These are phyloP conservation scores for Unio delphinus DNA, from an alignment of 2,888 invertebrate species.

Conservation along the genomic window DNA sequence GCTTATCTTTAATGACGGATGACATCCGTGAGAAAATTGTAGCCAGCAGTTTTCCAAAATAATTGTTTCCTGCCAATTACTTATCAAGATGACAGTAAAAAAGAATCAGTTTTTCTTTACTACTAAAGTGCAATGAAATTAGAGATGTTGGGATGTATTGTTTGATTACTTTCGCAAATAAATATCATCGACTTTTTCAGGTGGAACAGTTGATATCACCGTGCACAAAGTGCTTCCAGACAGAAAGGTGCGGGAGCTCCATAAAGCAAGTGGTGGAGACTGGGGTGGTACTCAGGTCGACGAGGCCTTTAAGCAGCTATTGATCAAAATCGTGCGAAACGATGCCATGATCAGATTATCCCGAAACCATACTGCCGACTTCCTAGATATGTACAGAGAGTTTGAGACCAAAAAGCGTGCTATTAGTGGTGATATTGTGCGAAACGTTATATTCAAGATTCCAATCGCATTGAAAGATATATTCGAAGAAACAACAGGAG, in stretches of 20 bases:
- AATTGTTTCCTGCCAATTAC: no score
- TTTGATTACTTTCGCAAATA: no score
- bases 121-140: no score
- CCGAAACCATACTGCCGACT: constrained; percentile 8
- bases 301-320: constrained; percentile 15
- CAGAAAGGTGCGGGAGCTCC: constrained; percentile 15
- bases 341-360: constrained; percentile 7
- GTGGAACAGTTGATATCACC: constrained; percentile 29
- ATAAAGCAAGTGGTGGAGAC: constrained; percentile 22
- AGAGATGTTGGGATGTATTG: no score
- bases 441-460: constrained; percentile 15
- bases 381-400: constrained; percentile 14
- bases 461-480: constrained; percentile 9
- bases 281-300: constrained; percentile 29
- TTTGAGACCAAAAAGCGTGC: constrained; percentile 19
- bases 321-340: constrained; percentile 9
- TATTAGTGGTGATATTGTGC: constrained; percentile 4
- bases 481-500: constrained; percentile 5
- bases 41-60: no score
- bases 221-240: constrained; percentile 16
- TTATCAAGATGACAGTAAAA: no score
- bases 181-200: constrained; percentile 4
- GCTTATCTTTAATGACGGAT: no score
- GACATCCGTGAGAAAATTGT: no score
- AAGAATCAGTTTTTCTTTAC: no score